A percentile compares a stretch with the other conserved stretches of the same genome.
Evolutionary conservation across 1,140 invertebrate genomes (phyloP).

Genomic region (Thaumetopoea pityocampa): DNA sequence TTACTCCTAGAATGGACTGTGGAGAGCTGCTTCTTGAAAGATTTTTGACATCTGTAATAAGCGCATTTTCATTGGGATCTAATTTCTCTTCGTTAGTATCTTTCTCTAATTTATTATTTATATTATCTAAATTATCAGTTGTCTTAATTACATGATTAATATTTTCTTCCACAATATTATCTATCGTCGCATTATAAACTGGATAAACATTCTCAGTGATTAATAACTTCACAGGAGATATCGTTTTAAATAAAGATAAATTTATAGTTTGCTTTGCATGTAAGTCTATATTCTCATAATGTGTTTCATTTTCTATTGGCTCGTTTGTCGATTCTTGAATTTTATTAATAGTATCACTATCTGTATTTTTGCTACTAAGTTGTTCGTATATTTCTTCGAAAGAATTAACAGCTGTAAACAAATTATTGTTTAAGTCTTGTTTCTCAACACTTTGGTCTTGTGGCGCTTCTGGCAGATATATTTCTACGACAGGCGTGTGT

Average conservation of each 20-base stretch:
- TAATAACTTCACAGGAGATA: conserved; percentile 26
- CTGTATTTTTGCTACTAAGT: conserved; percentile 24
- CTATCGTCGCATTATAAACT: conserved; percentile 28
- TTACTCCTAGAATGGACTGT: too few species aligned
- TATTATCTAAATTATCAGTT: background rate
- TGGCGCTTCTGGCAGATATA: conserved; percentile 19
- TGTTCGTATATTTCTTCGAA: conserved; percentile 70
- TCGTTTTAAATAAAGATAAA: conserved; percentile 23
- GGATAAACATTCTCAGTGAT: conserved; percentile 26
- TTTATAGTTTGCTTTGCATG: conserved; percentile 27
- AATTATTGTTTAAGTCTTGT: conserved; percentile 57
- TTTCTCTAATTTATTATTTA: too few species aligned
- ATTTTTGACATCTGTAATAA: too few species aligned
- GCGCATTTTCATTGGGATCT: too few species aligned
- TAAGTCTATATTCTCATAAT: conserved; percentile 11
- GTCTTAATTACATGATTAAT: background rate
- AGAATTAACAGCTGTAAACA: conserved; percentile 47
- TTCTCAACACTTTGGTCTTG: background rate
- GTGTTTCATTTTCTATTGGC: background rate
- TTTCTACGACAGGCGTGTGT: conserved; percentile 36
- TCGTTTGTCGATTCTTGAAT: conserved; percentile 4
- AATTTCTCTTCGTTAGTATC: too few species aligned
- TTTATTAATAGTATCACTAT: conserved; percentile 18
- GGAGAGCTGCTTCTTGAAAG: too few species aligned
- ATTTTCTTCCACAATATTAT: conserved; percentile 16